A percentile compares a stretch with the other conserved stretches of the same genome.
These are phyloP conservation scores for Ridgeia piscesae DNA, from an alignment of 1,140 invertebrate genomes.

Conservation along the genomic window DNA sequence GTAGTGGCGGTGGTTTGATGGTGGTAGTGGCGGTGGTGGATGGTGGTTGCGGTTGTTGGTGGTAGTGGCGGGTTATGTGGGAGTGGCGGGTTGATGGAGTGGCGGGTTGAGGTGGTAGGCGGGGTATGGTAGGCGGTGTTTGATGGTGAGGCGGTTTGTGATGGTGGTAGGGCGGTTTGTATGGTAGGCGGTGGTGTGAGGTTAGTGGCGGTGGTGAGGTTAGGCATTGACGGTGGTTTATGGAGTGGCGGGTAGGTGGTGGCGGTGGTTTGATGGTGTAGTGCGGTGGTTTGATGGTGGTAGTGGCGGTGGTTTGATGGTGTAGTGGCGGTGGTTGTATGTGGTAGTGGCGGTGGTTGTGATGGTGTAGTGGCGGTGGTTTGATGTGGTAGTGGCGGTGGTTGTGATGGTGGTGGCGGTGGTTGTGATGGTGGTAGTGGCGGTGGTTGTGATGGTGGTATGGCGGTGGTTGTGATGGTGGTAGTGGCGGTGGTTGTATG, in stretches of 20 bases:
- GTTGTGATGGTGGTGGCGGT: not conserved
- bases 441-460: not conserved
- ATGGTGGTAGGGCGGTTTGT: no score
- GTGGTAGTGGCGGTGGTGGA: no score
- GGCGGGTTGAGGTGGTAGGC: no score
- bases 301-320: not conserved
- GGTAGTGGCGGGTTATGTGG: no score
- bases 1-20: no score
- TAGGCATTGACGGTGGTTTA: not conserved
- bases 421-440: not conserved
- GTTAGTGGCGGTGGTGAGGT: not conserved
- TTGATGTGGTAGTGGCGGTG: not conserved
- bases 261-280: not conserved
- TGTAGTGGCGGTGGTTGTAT: not conserved
- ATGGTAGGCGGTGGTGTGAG: no score
- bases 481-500: not conserved
- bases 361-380: not conserved
- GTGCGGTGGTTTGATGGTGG: not conserved
- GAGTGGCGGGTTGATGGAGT: no score
- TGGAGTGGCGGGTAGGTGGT: not conserved
- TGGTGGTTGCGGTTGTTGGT: no score
- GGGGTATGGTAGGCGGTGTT: no score
- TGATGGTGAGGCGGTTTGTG: no score
- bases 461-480: not conserved
- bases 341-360: not conserved